phyloP scores from a whole-genome alignment of 2,797 vertebrate genomes.

The Centroberyx gerrardi region DNA sequence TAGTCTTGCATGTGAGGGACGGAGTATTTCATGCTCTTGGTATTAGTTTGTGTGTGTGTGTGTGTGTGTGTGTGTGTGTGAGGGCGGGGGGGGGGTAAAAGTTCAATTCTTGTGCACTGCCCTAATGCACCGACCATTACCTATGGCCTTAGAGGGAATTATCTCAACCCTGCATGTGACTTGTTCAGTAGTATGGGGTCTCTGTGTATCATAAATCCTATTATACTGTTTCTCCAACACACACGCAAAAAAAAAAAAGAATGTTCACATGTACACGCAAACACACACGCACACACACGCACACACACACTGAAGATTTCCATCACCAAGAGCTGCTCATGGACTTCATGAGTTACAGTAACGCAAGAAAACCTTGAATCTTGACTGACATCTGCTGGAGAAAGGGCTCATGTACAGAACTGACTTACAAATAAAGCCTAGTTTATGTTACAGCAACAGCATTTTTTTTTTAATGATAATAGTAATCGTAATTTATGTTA shows the following conservation, averaged over 20 bases:
- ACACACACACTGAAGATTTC: not conserved
- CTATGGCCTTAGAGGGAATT: not conserved
- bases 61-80: not conserved
- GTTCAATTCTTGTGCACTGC: not conserved
- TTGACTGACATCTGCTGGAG: constrained; percentile 28
- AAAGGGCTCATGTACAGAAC: not conserved
- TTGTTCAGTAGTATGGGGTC: not conserved
- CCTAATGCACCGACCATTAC: not conserved
- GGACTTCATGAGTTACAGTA: too few species aligned
- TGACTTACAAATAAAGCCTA: too few species aligned
- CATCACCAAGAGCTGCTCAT: not conserved
- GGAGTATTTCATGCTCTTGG: too few species aligned
- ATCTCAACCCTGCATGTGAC: too few species aligned
- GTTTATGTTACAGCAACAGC: too few species aligned
- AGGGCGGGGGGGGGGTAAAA: not conserved
- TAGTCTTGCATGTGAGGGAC: too few species aligned
- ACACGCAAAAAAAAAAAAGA: too few species aligned
- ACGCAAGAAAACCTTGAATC: not conserved
- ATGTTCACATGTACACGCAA: not conserved
- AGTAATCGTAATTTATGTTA: too few species aligned
- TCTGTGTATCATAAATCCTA: not conserved
- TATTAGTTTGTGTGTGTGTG: not conserved
- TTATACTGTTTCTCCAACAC: not conserved
- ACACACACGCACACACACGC: not conserved
- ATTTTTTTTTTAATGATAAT: too few species aligned